Base-by-base conservation (phyloP, 2,113 vertebrate genomes). In the Phasianus colchicus region DNA sequence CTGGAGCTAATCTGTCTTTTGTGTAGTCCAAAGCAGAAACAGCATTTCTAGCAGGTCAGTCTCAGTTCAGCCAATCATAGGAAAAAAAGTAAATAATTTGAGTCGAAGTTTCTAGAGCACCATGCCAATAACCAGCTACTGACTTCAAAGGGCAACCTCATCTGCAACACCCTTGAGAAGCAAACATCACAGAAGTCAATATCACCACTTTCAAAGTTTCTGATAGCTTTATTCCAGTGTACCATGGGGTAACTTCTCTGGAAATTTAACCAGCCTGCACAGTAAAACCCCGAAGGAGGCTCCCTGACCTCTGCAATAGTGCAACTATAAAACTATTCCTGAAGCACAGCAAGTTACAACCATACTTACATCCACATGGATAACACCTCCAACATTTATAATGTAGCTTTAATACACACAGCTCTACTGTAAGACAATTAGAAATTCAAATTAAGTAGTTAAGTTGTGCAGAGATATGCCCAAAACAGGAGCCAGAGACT, bases 161-260 rank as follows among this genome's bases (percentile, higher is more conserved):
- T 70, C 13, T 75, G 30, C 47, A 54, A 71, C 90, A 45, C 32
- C 80, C 66, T 74, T 55, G 32, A 90, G 17, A 64, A 89, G 72
- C 27, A 87, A 86, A 74, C 43, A 61, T 21, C 42, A 76, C 73
- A 77, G 88, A 91, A 86, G 69, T 83, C 83, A 91, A 71, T 55
- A 29, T 45, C 54, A 34, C 30, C 36, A 42, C 52, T 79, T 65
- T 7, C 48, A 42, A 4, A 11, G 30, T 52, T 90, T 64, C 72
- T 60, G 50, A 50, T 3, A 38, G 45, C 32, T 88, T 70, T 32
- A 30, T 10, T 55, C 60, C 32, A 15, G 27, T 45, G 40, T 58
- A 70, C 40, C 45, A 65, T 5, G 8, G 48, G 43, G 40, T n/a
- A 84, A 60, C 16, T 48, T n/a, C 63, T 65, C 60, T 21, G 54